phyloP scores from a whole-genome alignment of 2,113 vertebrate genomes.

The Apistogramma diplotaenia region DNA sequence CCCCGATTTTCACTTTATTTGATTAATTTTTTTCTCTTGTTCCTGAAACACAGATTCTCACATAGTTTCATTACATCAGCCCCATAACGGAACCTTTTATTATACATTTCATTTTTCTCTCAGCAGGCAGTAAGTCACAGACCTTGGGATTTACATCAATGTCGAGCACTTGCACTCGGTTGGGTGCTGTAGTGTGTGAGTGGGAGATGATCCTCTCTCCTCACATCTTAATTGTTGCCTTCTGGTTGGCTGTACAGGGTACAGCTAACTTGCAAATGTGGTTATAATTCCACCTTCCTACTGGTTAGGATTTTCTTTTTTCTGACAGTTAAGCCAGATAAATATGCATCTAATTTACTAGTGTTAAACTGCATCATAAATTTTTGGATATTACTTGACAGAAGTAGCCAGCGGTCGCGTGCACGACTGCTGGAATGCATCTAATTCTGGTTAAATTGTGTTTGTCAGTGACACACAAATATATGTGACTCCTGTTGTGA shows the following conservation, averaged over 20 bases:
- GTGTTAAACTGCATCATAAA: not conserved
- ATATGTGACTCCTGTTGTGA: not conserved
- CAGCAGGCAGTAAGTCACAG: slow-evolving; percentile 37
- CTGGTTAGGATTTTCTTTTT: not conserved
- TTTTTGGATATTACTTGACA: not conserved
- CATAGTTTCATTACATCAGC: slow-evolving; percentile 37
- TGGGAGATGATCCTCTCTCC: slow-evolving; percentile 36
- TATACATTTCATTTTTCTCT: slow-evolving; percentile 41
- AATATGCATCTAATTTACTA: not conserved
- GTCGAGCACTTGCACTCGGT: slow-evolving; percentile 24
- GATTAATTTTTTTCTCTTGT: not conserved
- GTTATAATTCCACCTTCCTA: not conserved
- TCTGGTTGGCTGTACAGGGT: not conserved
- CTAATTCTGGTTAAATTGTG: not conserved
- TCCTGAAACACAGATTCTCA: slow-evolving; percentile 41
- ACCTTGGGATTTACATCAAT: slow-evolving; percentile 63
- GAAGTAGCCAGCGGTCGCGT: not conserved
- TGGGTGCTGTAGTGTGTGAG: slow-evolving; percentile 35
- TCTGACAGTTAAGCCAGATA: not conserved
- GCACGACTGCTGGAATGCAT: not conserved
- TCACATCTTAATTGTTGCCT: slow-evolving; percentile 32
- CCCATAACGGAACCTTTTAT: slow-evolving; percentile 28
- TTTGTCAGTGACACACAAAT: not conserved
- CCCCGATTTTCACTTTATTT: not conserved
- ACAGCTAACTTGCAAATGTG: not conserved